phyloP scores from a whole-genome alignment of 2,113 vertebrate genomes.

The Chloropsis cyanopogon region DNA sequence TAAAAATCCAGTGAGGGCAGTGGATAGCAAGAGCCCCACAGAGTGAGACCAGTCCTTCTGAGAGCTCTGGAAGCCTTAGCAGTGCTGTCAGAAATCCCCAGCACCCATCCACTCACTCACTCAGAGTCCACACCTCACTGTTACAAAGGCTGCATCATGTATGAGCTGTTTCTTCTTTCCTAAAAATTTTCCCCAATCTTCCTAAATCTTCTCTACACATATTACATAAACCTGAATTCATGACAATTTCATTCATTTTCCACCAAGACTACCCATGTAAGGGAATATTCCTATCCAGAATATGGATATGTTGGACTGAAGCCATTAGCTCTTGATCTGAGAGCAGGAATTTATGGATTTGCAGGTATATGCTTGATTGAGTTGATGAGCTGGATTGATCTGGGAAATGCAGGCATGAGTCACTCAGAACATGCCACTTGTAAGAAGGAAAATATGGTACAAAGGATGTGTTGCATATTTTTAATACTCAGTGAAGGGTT shows the following conservation, averaged over 20 bases:
- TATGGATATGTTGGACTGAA: background rate
- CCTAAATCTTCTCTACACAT: background rate
- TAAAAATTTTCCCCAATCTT: background rate
- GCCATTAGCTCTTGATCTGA: background rate
- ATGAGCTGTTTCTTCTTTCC: background rate
- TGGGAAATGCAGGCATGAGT: background rate
- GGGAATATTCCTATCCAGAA: background rate
- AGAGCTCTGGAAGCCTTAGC: background rate
- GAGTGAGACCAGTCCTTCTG: background rate
- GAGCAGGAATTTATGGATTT: background rate
- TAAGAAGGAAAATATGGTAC: background rate
- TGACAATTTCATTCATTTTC: background rate
- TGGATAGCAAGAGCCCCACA: background rate
- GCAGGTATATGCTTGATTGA: background rate
- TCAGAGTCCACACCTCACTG: background rate
- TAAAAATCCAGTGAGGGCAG: background rate
- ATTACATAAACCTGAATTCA: background rate
- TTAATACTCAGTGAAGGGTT: background rate
- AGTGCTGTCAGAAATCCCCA: background rate
- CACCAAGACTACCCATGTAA: background rate
- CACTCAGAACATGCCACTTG: background rate
- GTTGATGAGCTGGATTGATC: no score
- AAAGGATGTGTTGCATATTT: background rate
- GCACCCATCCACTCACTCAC: background rate
- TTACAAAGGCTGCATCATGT: background rate